phyloP scores from a whole-genome alignment of 2,888 invertebrate genomes.

The Onthophagus sagittarius region DNA sequence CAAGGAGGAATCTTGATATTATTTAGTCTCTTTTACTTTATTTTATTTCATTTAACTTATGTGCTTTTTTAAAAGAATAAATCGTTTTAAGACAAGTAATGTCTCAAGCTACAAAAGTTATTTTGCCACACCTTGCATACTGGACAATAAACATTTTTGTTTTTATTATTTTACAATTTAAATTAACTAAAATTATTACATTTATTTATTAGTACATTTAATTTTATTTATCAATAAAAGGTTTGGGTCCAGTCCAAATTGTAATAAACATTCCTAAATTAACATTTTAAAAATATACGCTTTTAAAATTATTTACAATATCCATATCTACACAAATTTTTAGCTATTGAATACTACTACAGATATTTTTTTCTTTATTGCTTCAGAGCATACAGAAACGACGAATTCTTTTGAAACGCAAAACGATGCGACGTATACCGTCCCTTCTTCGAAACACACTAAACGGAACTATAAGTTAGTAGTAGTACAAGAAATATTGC shows the following conservation, averaged over 20 bases:
- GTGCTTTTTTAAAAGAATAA: neutral
- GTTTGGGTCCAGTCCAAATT: neutral
- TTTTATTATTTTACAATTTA: neutral
- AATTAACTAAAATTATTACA: neutral
- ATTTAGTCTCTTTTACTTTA: neutral
- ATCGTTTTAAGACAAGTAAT: neutral
- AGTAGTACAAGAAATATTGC: constrained; percentile 40
- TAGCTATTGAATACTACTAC: constrained; percentile 26
- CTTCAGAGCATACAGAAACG: constrained; percentile 27
- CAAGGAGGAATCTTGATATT: constrained; percentile 4
- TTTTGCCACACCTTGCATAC: neutral
- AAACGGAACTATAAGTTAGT: neutral
- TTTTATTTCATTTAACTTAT: neutral
- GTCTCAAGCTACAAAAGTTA: neutral
- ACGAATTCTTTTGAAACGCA: constrained; percentile 14
- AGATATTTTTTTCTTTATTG: constrained; percentile 23
- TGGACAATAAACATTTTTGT: neutral
- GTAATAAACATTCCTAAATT: neutral
- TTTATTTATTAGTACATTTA: neutral
- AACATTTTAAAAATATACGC: neutral
- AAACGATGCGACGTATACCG: constrained; percentile 17
- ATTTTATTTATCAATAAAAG: neutral
- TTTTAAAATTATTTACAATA: constrained; percentile 11
- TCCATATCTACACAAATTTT: constrained; percentile 27
- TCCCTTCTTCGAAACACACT: constrained; percentile 1